Evolutionary conservation across 2,113 vertebrate species (phyloP).

Genomic region (Sialia sialis): DNA sequence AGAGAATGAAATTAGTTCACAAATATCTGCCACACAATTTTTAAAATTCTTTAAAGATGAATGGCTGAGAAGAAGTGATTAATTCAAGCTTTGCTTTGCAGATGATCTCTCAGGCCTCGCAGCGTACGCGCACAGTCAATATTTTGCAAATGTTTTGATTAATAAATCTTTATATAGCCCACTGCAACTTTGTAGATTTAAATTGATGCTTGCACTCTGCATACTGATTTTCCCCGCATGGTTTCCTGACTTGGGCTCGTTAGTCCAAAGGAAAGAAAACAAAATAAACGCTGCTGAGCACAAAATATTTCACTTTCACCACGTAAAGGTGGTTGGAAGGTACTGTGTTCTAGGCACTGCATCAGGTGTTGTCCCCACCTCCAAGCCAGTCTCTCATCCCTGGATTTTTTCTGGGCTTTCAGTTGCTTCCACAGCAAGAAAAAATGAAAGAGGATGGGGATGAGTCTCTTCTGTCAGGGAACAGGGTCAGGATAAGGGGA

Average conservation of each 20-base stretch:
- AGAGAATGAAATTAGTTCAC: not conserved
- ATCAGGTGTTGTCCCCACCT: not conserved
- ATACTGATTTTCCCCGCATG: not conserved
- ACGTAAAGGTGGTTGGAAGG: accelerated
- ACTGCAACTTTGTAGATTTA: constrained; percentile 13
- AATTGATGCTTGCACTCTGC: not conserved
- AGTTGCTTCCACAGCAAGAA: not conserved
- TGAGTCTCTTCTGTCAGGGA: not conserved
- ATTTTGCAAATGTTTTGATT: constrained; percentile 58
- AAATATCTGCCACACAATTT: not conserved
- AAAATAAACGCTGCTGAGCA: not conserved
- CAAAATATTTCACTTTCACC: not conserved
- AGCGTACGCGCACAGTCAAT: not conserved
- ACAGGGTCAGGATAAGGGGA: not conserved
- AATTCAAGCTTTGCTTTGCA: constrained; percentile 1
- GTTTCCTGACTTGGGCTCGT: constrained; percentile 2
- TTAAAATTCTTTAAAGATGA: not conserved
- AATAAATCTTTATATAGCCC: constrained; percentile 54
- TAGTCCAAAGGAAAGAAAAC: not conserved
- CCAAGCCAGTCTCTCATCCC: not conserved
- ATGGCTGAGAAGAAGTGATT: constrained; percentile 8
- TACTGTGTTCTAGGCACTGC: accelerated
- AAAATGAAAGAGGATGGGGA: accelerated
- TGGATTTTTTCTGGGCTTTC: not conserved
- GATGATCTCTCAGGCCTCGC: constrained; percentile 38